Evolutionary conservation across 2,113 vertebrate species (phyloP).

Genomic region (Coptodon rendalli): DNA sequence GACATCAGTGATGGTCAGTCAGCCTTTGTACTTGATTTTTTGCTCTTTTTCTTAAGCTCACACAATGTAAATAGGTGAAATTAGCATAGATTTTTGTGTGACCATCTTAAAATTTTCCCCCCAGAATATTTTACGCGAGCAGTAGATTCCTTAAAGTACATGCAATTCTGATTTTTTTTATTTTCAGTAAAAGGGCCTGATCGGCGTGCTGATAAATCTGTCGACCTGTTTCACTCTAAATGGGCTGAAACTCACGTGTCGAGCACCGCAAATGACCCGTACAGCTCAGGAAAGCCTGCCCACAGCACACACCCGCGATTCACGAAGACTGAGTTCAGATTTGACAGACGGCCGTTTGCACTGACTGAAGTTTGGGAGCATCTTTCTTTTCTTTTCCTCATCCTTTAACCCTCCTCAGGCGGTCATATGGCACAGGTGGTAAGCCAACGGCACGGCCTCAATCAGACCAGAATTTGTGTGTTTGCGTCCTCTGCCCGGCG

Average conservation of each 20-base stretch:
- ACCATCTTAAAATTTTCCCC: slow-evolving; percentile 1
- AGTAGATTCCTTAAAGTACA: slow-evolving; percentile 7
- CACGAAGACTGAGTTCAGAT: slow-evolving; percentile 5
- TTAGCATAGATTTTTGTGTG: slow-evolving; percentile 46
- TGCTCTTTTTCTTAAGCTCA: not conserved
- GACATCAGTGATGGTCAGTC: not conserved
- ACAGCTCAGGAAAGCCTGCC: not conserved
- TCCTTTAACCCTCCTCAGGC: not conserved
- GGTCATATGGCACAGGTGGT: slow-evolving; percentile 58
- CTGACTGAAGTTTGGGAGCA: slow-evolving; percentile 20
- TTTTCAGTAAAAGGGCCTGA: not conserved
- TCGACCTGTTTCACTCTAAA: not conserved
- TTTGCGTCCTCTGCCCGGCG: not conserved
- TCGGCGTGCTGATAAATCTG: slow-evolving; percentile 4
- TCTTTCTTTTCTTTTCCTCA: not conserved
- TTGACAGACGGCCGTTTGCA: not conserved
- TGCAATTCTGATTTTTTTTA: slow-evolving; percentile 24
- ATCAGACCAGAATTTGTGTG: slow-evolving; percentile 35
- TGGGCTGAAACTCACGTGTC: not conserved
- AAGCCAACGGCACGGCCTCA: slow-evolving; percentile 30
- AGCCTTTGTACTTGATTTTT: not conserved
- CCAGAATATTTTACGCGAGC: not conserved
- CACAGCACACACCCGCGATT: not conserved
- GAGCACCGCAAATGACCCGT: not conserved
- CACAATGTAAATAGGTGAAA: not conserved